Evolutionary conservation across 2,888 invertebrate genomes (phyloP), one percentile per base, ranked within the genome.

Genomic region (Euphydryas editha): DNA sequence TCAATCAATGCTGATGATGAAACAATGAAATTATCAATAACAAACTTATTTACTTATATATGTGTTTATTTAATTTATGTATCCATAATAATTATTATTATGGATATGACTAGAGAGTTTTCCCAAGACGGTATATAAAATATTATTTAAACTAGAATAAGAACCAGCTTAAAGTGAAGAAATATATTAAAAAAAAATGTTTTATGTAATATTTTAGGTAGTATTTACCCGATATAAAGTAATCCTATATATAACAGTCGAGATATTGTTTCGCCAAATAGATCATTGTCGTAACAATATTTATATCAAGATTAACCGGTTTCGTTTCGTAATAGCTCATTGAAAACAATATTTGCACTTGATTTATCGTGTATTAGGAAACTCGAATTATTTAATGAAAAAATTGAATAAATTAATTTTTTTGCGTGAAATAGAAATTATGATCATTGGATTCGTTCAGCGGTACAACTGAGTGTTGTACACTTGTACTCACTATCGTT

Each of bases 301-400:
- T 55, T 37, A 42, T 17, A 54, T 57, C 67, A 3, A 47, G 69
- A 55, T 64, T 54, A 10, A 44, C 55, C 20, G 61, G 62, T 66
- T 55, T 3, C 8, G 46, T 62, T 51, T 44, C 46, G 46, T 60
- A 63, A 63, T 51, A 36, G 58, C 13, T 63, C n/a, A 62, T 49
- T 49, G 63, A 57, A 59, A 63, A 59, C 55, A 46, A 58, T 60
- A 11, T 56, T 58, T 61, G 65, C 60, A 46, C 68, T 68, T 68
- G 68, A 68, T 68, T 67, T 59, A 59, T 55, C 58, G 54, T 30
- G 18, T 30, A n/a, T 8, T 24, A 2, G 30, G 18, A 11, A 11
- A 18, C 13, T 20, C 13, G 47, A 18, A 47, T 18, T 20, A 47
- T 1, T 13, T 47, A 13, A 47, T 18, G 0, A 51, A 30, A 51